These are phyloP conservation scores for Rhyacichthys aspro DNA, from an alignment of 2,797 vertebrate species.

Conservation along the genomic window DNA sequence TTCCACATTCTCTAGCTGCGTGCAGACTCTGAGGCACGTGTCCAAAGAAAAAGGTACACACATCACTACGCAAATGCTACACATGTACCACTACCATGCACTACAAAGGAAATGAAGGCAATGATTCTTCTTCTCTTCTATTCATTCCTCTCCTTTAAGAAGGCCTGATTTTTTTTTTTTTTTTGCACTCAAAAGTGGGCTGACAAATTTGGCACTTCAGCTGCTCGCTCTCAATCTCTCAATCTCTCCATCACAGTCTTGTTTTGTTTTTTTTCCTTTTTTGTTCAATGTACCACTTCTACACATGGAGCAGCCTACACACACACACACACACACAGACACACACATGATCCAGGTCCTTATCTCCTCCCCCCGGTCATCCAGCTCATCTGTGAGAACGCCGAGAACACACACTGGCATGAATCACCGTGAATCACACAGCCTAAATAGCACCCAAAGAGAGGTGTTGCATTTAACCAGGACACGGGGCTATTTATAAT, in stretches of 20 bases:
- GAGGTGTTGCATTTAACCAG: constrained; percentile 79
- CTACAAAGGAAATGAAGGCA: constrained; percentile 22
- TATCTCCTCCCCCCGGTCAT: constrained; percentile 58
- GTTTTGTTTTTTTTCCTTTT: too few relatives aligned
- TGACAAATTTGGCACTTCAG: constrained; percentile 56
- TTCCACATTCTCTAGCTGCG: constrained; percentile 28
- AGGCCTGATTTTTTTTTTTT: constrained; percentile 45
- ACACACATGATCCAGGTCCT: constrained; percentile 52
- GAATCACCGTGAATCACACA: constrained; percentile 78
- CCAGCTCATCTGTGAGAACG: constrained; percentile 74
- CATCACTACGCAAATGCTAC: background rate
- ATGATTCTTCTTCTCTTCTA: constrained; percentile 25
- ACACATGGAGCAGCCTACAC: constrained; percentile 54
- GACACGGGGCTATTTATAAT: constrained; percentile 77
- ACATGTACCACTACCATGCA: constrained; percentile 13
- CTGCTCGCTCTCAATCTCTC: constrained; percentile 45
- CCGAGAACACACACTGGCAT: constrained; percentile 67
- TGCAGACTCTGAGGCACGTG: constrained; percentile 19
- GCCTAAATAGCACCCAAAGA: constrained; percentile 73
- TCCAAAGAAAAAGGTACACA: background rate
- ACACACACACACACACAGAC: constrained; percentile 29
- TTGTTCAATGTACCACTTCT: constrained; percentile 54
- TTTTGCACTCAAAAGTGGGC: constrained; percentile 54
- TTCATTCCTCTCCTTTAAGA: constrained; percentile 39
- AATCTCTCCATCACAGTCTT: constrained; percentile 38